phyloP scores from a whole-genome alignment of 2,113 vertebrate genomes.

The Conger conger region DNA sequence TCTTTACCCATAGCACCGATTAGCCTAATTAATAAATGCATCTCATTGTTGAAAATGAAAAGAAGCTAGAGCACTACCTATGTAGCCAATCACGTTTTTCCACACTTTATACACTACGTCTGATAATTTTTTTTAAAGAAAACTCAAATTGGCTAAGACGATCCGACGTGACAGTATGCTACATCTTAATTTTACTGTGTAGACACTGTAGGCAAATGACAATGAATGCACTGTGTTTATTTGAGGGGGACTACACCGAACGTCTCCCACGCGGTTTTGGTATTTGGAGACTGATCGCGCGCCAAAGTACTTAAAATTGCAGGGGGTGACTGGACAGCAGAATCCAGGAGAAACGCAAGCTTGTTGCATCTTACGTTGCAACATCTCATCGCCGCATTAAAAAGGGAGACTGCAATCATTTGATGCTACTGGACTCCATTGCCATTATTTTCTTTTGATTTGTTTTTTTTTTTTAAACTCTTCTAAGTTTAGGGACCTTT shows the following conservation, averaged over 20 bases:
- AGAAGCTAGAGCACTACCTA: too few relatives aligned
- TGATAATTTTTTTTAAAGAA: too few relatives aligned
- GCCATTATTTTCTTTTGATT: background rate
- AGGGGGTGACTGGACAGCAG: background rate
- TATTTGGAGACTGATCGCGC: constrained; percentile 28
- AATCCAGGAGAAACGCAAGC: constrained; percentile 5
- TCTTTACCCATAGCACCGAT: too few relatives aligned
- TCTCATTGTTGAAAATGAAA: too few relatives aligned
- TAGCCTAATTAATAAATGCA: background rate
- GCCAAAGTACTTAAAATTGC: constrained; percentile 23
- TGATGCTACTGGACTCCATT: constrained; percentile 6
- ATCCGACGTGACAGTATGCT: background rate
- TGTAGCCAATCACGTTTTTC: too few relatives aligned
- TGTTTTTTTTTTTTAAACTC: background rate
- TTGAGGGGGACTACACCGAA: background rate
- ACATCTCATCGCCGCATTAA: constrained; percentile 6
- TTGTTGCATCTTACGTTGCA: constrained; percentile 32
- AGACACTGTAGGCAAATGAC: background rate
- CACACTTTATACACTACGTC: too few relatives aligned
- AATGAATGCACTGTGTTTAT: background rate
- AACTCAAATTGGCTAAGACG: background rate
- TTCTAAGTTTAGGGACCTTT: background rate
- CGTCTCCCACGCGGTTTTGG: constrained; percentile 38
- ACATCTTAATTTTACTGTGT: background rate
- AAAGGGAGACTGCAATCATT: background rate